phyloP scores from a whole-genome alignment of 2,797 vertebrate species.

The Anolis apletophallus region DNA sequence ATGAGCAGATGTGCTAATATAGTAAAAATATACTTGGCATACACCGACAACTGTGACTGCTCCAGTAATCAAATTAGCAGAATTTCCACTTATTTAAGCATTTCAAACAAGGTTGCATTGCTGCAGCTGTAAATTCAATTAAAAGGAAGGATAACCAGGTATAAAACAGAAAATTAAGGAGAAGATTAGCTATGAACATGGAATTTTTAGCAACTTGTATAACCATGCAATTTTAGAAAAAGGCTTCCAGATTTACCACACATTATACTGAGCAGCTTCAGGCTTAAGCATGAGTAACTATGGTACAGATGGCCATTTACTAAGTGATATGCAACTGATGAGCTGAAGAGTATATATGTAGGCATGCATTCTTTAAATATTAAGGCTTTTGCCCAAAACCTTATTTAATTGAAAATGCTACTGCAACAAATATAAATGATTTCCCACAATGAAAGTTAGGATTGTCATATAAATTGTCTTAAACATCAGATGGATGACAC shows the following conservation, averaged over 20 bases:
- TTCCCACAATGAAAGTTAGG: background rate
- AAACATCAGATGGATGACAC: too few relatives aligned
- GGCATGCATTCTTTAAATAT: background rate
- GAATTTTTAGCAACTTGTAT: background rate
- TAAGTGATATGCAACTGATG: background rate
- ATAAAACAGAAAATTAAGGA: conserved; percentile 7
- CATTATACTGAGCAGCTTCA: background rate
- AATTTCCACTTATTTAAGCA: conserved; percentile 48
- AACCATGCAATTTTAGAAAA: background rate
- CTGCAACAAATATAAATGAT: background rate
- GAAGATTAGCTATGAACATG: background rate
- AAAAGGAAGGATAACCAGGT: background rate
- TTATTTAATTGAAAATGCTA: background rate
- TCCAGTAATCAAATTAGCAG: conserved; percentile 55
- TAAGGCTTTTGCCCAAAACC: background rate
- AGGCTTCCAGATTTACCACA: background rate
- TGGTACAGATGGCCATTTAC: background rate
- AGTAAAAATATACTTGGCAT: conserved; percentile 46
- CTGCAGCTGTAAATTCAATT: conserved; percentile 14
- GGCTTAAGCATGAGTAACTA: background rate
- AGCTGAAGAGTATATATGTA: background rate
- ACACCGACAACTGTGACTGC: conserved; percentile 41
- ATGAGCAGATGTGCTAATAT: conserved; percentile 47
- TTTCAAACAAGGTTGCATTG: conserved; percentile 37
- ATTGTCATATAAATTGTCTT: background rate